Percentiles rank a stretch among this genome's conserved stretches.
phyloP scores from a whole-genome alignment of 2,797 vertebrate genomes.

The Austrolebias charrua region DNA sequence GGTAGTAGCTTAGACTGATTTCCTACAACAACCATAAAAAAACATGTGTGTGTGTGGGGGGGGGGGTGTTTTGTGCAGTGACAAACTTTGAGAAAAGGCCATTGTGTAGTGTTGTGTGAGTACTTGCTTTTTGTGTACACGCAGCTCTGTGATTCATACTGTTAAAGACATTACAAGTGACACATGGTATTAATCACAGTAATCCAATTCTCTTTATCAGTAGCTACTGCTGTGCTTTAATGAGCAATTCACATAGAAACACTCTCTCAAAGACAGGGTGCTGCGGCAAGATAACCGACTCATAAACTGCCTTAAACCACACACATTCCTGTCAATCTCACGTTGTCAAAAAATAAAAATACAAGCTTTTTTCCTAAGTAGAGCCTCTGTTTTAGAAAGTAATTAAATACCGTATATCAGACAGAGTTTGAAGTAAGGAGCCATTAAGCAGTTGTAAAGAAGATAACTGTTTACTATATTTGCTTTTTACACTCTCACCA shows the following conservation, averaged over 20 bases:
- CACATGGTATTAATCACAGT: conserved; percentile 72
- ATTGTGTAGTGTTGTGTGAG: conserved; percentile 8
- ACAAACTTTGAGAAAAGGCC: conserved; percentile 29
- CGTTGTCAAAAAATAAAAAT: conserved; percentile 16
- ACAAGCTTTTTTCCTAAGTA: conserved; percentile 14
- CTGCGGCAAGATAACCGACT: conserved; percentile 50
- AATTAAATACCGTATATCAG: conserved; percentile 15
- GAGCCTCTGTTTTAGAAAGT: background rate
- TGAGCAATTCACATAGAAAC: conserved; percentile 50
- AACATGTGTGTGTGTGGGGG: too few relatives aligned
- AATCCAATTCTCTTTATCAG: conserved; percentile 78
- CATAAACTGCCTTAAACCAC: conserved; percentile 31
- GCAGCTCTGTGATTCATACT: conserved; percentile 57
- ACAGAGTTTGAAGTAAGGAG: background rate
- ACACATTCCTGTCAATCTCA: conserved; percentile 36
- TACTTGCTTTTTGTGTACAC: conserved; percentile 7
- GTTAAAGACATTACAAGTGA: conserved; percentile 69
- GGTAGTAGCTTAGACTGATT: too few relatives aligned
- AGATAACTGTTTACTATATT: background rate
- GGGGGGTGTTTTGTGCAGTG: too few relatives aligned
- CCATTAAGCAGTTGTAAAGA: background rate
- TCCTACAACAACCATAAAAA: background rate
- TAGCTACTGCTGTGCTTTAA: conserved; percentile 61
- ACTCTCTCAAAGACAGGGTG: conserved; percentile 37
- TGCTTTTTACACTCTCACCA: background rate